Evolutionary conservation across 2,888 invertebrate genomes (phyloP), one percentile per base, ranked within the genome.

Genomic region (Andrena marginata): DNA sequence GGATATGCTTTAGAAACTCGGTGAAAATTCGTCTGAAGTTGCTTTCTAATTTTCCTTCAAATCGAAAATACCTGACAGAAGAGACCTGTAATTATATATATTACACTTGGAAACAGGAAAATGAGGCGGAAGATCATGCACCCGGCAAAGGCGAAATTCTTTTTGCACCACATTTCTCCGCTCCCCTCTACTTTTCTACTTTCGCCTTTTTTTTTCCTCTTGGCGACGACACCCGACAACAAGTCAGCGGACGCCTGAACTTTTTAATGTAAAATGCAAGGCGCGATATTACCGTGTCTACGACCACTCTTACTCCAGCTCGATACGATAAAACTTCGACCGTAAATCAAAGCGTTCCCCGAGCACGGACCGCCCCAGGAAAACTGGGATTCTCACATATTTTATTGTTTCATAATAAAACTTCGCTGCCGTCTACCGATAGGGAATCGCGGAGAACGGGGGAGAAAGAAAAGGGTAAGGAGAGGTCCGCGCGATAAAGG

Each of bases 321-420:
- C 89, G 87, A 90, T 89, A 87, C 90, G 90, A 91, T 92, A 92
- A 93, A 93, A 93, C 90, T 93, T 92, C 77, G 87, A 84, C 89
- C 88, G 90, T 93, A 93, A 92, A 93, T 93, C 93, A 93, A 91
- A 91, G 87, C 79, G 59, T 67, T 56, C 31, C 83, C 62, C 4
- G 42, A 42, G 42, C 42, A 63, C n/a, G 68, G 51, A 71, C 74
- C 78, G 60, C 75, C 78, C 75, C 75, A 69, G 65, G 67, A 64
- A 73, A 70, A 54, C 72, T 71, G 51, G 69, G 87, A 89, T 89
- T 88, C 86, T 88, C 89, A 90, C 91, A 91, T 93, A 92, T 93
- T 93, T 92, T 92, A 93, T 93, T 93, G 92, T 93, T 92, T 92
- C 91, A 91, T 92, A 93, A 93, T 93, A 93, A 93, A 93, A 93